Evolutionary conservation across 2,797 vertebrate species (phyloP).

Genomic region (Manis javanica): DNA sequence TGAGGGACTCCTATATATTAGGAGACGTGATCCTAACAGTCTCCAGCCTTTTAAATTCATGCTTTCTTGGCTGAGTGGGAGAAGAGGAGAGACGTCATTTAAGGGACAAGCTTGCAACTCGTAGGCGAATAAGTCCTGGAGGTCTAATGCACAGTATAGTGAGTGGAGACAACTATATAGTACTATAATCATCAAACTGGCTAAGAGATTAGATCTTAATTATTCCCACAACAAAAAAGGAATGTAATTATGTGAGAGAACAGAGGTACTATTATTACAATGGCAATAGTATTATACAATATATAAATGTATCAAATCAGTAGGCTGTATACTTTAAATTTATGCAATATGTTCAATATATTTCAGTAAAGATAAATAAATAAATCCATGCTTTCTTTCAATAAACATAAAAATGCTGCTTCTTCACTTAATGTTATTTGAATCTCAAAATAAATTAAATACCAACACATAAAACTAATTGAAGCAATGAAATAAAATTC

Average conservation of each 20-base stretch:
- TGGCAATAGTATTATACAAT: background rate
- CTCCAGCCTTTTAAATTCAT: background rate
- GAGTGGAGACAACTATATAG: background rate
- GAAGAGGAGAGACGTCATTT: background rate
- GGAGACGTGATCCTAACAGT: background rate
- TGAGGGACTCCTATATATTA: background rate
- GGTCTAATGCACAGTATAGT: background rate
- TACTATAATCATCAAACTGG: background rate
- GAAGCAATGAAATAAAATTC: conserved; percentile 21
- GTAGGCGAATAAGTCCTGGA: background rate
- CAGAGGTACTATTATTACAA: background rate
- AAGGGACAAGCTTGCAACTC: no score
- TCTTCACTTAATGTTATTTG: background rate
- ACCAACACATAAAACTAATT: conserved; percentile 38
- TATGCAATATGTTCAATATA: background rate
- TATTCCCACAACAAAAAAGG: background rate
- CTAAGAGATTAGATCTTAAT: background rate
- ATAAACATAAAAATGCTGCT: background rate
- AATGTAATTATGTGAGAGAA: background rate
- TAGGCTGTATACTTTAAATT: background rate
- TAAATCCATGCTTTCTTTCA: background rate
- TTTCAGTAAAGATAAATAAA: background rate
- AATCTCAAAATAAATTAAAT: conserved; percentile 32
- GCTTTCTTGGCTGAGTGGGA: background rate
- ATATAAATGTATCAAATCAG: background rate